Base-by-base conservation (phyloP, 1,140 invertebrate genomes). In the Trachymyrmex septentrionalis region DNA sequence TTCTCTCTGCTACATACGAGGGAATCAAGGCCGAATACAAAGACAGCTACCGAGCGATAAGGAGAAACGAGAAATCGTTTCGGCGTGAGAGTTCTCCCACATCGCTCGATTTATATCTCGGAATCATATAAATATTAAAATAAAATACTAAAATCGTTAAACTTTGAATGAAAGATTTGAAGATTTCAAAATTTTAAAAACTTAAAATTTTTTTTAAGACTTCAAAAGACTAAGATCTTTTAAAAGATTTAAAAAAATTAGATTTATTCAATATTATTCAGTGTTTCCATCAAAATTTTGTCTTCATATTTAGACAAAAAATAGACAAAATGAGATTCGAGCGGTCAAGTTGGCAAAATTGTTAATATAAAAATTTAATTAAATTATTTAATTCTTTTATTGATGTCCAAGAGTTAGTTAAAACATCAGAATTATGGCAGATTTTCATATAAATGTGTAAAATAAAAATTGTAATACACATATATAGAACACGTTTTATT, bases 301-400 rank as follows among this genome's bases (percentile, higher is more conserved):
- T 53, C 38, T 44, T 44, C 1, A 44, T 44, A 44, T 10, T 44
- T 44, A 44, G 9, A 44, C 38, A 44, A 44, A 44, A 44, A 16
- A 50, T 16, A 6, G 3, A 55, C 19, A 55, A 55, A 55, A 55
- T 55, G 5, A 19, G 19, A 19, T 53, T 53, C 16, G 16, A 16
- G 16, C 16, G 16, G 16, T 48, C 12, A 48, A 48, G 2, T 38
- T 48, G 14, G 6, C 38, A 48, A 27, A 53, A 10, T 48, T 73
- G 21, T 72, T 24, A 73, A 38, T 27, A 73, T 27, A 27, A 9
- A 53, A 27, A 72, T 48, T 72, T 72, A 73, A 73, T 73, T 53
- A 53, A 38, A 67, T 12, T 38, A 64, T 34, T 75, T 50, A 16
- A 57, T 75, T 30, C 34, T 48, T 69, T 24, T 9, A 4, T 38